phyloP scores from a whole-genome alignment of 2,113 vertebrate genomes.

The Sturnira hondurensis region DNA sequence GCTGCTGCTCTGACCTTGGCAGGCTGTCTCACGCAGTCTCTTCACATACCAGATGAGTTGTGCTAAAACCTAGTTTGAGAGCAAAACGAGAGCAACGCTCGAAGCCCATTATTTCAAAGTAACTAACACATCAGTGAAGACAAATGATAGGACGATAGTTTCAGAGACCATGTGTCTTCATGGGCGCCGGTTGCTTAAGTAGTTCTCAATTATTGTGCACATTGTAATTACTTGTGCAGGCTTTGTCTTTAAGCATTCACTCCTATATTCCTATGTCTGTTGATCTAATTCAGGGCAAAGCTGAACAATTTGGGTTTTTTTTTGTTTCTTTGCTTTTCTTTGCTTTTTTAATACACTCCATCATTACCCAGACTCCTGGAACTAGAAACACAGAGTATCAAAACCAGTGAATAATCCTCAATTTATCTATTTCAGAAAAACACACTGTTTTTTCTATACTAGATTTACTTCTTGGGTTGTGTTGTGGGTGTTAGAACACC shows the following conservation, averaged over 20 bases:
- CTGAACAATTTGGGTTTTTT: not conserved
- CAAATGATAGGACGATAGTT: not conserved
- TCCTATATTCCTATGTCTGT: not conserved
- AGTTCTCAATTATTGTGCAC: not conserved
- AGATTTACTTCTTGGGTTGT: not conserved
- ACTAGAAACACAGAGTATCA: not conserved
- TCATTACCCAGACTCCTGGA: not conserved
- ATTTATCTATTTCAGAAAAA: not conserved
- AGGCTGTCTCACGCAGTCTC: not conserved
- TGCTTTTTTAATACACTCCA: not conserved
- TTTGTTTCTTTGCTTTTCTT: not conserved
- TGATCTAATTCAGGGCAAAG: not conserved
- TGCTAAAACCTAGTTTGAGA: slow-evolving; percentile 17
- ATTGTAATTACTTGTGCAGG: not conserved
- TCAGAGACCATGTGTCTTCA: not conserved
- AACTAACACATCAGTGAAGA: not conserved
- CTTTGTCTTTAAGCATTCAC: not conserved
- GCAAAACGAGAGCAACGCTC: not conserved
- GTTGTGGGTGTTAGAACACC: not conserved
- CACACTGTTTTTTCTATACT: not conserved
- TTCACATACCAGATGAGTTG: not conserved
- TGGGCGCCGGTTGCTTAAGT: not conserved
- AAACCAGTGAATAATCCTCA: not conserved
- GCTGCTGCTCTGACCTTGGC: not conserved
- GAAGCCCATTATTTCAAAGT: not conserved